These are phyloP conservation scores for Dinomys branickii DNA, from an alignment of 2,113 vertebrate genomes.

Conservation along the genomic window DNA sequence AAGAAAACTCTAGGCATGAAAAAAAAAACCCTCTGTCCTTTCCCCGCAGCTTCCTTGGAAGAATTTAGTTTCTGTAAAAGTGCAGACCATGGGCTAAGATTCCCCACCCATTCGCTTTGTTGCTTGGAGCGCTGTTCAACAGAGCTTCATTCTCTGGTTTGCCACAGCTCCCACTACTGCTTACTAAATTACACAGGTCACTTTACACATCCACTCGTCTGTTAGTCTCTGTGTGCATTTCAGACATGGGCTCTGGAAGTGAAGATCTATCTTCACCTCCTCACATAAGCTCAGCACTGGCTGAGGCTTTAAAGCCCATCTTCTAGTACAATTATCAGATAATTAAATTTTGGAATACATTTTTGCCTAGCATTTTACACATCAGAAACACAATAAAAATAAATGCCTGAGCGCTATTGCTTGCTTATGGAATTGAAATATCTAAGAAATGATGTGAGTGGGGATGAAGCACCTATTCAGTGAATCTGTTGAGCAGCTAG, in stretches of 20 bases:
- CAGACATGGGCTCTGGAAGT: not conserved
- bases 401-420: not conserved
- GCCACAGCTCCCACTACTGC: not conserved
- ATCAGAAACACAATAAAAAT: slow-evolving; percentile 34
- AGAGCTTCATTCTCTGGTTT: not conserved
- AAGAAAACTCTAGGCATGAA: slow-evolving; percentile 4
- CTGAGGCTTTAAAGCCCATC: not conserved
- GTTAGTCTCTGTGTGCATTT: not conserved
- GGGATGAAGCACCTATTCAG: not conserved
- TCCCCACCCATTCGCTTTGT: not conserved
- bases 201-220: not conserved
- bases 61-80: not conserved
- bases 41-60: not conserved
- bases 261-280: slow-evolving; percentile 13
- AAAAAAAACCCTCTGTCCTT: not conserved
- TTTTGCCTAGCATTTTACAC: slow-evolving; percentile 11
- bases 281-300: slow-evolving; percentile 17
- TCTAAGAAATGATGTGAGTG: fast-evolving
- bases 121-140: not conserved
- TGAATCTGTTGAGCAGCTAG: not conserved
- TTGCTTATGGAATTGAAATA: slow-evolving; percentile 36
- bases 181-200: not conserved
- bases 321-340: not conserved
- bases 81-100: not conserved
- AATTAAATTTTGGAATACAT: not conserved